phyloP scores from a whole-genome alignment of 2,888 invertebrate genomes.

The Acrobeloides nanus region DNA sequence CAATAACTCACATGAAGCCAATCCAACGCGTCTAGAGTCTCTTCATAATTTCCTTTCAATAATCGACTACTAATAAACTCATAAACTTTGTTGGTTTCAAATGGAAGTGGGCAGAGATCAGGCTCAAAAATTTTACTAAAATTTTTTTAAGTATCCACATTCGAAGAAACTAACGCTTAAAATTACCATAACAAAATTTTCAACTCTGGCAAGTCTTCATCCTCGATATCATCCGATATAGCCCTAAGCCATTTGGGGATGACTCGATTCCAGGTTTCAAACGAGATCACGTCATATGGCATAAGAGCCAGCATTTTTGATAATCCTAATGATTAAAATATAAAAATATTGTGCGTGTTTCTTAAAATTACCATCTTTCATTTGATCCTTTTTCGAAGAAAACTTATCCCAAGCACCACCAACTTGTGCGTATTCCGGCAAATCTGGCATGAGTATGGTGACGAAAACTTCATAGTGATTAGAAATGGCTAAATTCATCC shows the following conservation, averaged over 20 bases:
- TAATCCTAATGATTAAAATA: no score
- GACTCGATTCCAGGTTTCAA: slow-evolving; percentile 77
- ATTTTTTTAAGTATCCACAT: no score
- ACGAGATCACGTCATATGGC: slow-evolving; percentile 89
- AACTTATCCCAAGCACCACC: slow-evolving; percentile 76
- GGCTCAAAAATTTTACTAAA: slow-evolving; percentile 87
- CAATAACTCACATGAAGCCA: slow-evolving; percentile 56
- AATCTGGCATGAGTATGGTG: slow-evolving; percentile 86
- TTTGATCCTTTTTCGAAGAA: slow-evolving; percentile 67
- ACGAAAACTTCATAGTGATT: slow-evolving; percentile 81
- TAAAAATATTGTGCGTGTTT: no score
- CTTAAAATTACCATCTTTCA: slow-evolving; percentile 71
- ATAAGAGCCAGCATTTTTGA: slow-evolving; percentile 87
- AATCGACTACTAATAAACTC: slow-evolving; percentile 83
- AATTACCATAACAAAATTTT: slow-evolving; percentile 71
- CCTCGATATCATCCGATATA: slow-evolving; percentile 62
- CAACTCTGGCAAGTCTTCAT: slow-evolving; percentile 67
- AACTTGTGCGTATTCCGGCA: slow-evolving; percentile 85
- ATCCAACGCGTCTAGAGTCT: slow-evolving; percentile 58
- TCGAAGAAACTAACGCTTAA: no score
- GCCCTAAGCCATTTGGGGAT: slow-evolving; percentile 99
- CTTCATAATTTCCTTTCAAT: slow-evolving; percentile 54
- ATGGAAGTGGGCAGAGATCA: slow-evolving; percentile 86
- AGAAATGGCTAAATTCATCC: slow-evolving; percentile 76
- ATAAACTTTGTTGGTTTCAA: slow-evolving; percentile 88